Evolutionary conservation across 2,888 invertebrate genomes (phyloP).

Genomic region (Cantharis nigra): DNA sequence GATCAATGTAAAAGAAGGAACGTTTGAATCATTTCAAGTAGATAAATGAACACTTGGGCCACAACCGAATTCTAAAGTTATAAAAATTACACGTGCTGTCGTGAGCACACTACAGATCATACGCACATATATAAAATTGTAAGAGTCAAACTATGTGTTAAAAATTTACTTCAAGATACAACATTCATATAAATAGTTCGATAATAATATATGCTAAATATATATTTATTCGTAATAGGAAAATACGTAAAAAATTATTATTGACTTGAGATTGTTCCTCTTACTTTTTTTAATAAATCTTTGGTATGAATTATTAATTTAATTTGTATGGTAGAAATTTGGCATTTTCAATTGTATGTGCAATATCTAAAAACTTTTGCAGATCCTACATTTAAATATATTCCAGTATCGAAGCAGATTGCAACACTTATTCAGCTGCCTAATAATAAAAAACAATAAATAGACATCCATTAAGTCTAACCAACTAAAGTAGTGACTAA

Average conservation of each 20-base stretch:
- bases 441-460: constrained; percentile 19
- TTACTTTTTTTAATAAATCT: constrained; percentile 5
- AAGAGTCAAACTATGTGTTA: constrained; percentile 21
- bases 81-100: constrained; percentile 24
- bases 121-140: constrained; percentile 21
- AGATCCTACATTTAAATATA: constrained; percentile 1
- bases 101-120: neutral
- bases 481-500: constrained; percentile 9
- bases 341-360: constrained; percentile 18
- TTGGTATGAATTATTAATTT: constrained; percentile 11
- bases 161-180: constrained; percentile 24
- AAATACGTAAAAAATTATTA: constrained; percentile 28
- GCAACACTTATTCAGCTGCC: constrained; percentile 22
- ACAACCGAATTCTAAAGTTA: neutral
- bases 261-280: constrained; percentile 28
- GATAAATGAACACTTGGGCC: neutral
- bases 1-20: neutral
- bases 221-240: constrained; percentile 15
- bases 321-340: constrained; percentile 22
- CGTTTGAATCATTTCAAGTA: neutral
- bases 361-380: constrained; percentile 5
- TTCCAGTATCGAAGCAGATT: constrained; percentile 15
- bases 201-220: constrained; percentile 29
- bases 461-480: constrained; percentile 7
- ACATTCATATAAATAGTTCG: constrained; percentile 21